Conservation (phyloP, 1,140 invertebrate genomes). For the Stegodyphus mimosarum region DNA sequence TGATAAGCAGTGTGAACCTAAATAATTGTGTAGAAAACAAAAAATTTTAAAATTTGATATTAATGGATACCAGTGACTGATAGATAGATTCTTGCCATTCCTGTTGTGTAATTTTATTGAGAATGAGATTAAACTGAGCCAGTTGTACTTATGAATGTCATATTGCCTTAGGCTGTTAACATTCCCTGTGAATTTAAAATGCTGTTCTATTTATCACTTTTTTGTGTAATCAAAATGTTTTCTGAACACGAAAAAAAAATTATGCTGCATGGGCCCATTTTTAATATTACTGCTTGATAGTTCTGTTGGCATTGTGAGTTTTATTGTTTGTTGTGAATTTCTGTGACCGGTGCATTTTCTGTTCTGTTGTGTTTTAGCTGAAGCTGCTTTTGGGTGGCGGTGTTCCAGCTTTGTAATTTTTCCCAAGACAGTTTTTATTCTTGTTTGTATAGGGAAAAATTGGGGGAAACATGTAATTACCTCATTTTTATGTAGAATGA, state of each 20-base stretch:
- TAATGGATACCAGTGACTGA: too few species aligned
- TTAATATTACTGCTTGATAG: constrained; percentile 34
- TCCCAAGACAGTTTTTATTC: constrained; percentile 29
- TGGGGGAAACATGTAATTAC: constrained; percentile 56
- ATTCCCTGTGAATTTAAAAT: constrained; percentile 1
- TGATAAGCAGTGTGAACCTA: too few species aligned
- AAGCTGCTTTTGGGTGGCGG: constrained; percentile 46
- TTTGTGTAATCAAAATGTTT: constrained; percentile 42
- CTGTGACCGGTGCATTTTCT: constrained; percentile 59
- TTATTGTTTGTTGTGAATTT: constrained; percentile 57
- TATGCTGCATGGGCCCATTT: constrained; percentile 3
- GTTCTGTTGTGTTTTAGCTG: constrained; percentile 58
- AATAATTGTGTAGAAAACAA: too few species aligned
- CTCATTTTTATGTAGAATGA: constrained; percentile 55
- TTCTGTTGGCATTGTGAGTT: constrained; percentile 48
- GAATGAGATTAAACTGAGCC: not conserved
- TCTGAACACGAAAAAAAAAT: not conserved
- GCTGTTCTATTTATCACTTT: not conserved
- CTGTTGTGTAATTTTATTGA: not conserved
- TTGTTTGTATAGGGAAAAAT: constrained; percentile 20
- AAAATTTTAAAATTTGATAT: too few species aligned
- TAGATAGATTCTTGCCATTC: too few species aligned
- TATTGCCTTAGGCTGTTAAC: not conserved
- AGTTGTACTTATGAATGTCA: not conserved
- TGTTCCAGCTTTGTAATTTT: constrained; percentile 46